phyloP scores from a whole-genome alignment of 2,113 vertebrate species.

The Strix uralensis region DNA sequence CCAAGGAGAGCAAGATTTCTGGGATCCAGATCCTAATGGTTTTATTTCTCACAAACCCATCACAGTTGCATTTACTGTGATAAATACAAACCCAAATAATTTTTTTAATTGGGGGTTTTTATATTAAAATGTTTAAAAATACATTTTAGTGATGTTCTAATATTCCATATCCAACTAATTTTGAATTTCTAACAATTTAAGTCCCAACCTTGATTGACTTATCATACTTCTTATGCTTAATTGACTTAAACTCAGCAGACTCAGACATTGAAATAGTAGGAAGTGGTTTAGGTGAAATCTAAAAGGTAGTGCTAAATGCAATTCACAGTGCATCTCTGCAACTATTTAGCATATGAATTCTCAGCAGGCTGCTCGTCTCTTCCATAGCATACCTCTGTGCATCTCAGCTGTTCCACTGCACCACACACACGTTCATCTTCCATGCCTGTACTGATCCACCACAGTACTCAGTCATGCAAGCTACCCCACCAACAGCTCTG shows the following conservation, averaged over 20 bases:
- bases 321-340: background rate
- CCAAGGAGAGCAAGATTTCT: background rate
- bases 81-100: background rate
- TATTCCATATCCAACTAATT: background rate
- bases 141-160: background rate
- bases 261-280: background rate
- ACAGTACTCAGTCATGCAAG: accelerated
- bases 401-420: background rate
- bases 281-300: background rate
- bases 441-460: background rate
- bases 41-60: background rate
- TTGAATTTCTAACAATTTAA: background rate
- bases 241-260: background rate
- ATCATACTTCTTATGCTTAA: background rate
- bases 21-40: background rate
- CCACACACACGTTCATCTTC: accelerated
- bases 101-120: too few species aligned
- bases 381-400: background rate
- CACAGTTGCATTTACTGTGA: background rate
- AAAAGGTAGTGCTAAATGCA: background rate
- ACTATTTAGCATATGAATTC: background rate
- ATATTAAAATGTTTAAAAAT: background rate
- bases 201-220: background rate
- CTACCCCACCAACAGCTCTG: background rate
- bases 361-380: background rate